Conservation (phyloP, 2,888 invertebrate genomes). For the Pardosa pseudoannulata region DNA sequence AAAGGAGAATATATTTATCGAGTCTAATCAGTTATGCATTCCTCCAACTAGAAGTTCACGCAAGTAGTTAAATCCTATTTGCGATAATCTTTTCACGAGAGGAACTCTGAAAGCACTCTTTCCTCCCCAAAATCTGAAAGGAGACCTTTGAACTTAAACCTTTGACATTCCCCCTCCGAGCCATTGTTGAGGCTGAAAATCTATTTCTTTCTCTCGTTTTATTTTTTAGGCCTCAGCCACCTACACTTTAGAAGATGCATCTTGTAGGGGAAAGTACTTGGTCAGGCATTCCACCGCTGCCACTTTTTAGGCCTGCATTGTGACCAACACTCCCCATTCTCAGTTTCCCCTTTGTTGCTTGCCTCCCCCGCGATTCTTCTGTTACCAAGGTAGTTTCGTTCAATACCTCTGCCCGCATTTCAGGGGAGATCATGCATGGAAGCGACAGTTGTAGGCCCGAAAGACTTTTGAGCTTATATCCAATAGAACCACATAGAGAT, state of each 20-base stretch:
- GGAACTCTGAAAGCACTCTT: neutral
- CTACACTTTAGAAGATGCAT: constrained; percentile 3
- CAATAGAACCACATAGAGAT: too few species aligned
- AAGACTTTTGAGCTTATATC: too few species aligned
- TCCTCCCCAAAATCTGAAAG: constrained; percentile 29
- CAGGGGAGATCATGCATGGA: neutral
- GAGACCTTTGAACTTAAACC: constrained; percentile 23
- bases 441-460: neutral
- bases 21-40: too few species aligned
- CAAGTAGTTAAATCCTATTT: too few species aligned
- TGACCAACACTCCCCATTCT: neutral
- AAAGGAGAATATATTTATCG: too few species aligned
- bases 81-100: too few species aligned
- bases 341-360: neutral
- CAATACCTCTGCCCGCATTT: neutral
- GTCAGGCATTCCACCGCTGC: constrained; percentile 23
- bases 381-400: neutral
- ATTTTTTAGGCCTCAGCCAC: constrained; percentile 33
- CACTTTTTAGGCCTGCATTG: constrained; percentile 20
- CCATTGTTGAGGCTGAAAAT: neutral
- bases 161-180: constrained; percentile 18
- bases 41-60: too few species aligned
- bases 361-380: constrained; percentile 37
- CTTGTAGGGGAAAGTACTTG: neutral
- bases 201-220: neutral